phyloP scores from a whole-genome alignment of 2,113 vertebrate species.

The Hippotragus niger region DNA sequence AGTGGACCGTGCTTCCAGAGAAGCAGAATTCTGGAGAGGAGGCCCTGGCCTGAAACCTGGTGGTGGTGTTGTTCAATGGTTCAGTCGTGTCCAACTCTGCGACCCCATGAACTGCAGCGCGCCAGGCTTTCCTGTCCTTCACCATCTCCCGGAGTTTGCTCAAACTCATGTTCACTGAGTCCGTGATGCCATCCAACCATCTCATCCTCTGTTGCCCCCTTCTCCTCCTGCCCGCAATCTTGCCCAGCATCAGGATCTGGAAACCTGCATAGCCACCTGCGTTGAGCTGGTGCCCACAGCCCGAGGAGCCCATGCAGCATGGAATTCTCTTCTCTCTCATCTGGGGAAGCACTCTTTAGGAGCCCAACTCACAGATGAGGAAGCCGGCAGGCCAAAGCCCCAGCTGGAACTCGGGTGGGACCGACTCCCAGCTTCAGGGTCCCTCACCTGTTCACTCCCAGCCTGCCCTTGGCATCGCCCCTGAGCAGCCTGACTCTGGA shows the following conservation, averaged over 20 bases:
- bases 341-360: rapidly evolving
- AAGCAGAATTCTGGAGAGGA: neutral
- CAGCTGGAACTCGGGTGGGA: neutral
- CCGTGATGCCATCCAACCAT: neutral
- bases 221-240: neutral
- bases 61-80: neutral
- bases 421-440: neutral
- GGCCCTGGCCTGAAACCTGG: neutral
- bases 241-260: neutral
- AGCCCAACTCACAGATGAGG: neutral
- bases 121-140: neutral
- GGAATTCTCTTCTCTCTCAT: neutral
- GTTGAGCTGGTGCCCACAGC: neutral
- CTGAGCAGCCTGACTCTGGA: neutral
- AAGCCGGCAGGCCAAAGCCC: neutral
- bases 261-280: rapidly evolving
- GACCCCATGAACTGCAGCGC: neutral
- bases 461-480: neutral
- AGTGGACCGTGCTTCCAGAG: rapidly evolving
- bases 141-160: neutral
- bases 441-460: neutral
- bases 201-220: neutral
- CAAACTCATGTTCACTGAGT: neutral
- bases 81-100: neutral
- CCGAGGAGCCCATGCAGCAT: neutral